Evolutionary conservation across 2,888 invertebrate species (phyloP), one percentile per base, ranked within the genome.

Genomic region (Beris morrisii): DNA sequence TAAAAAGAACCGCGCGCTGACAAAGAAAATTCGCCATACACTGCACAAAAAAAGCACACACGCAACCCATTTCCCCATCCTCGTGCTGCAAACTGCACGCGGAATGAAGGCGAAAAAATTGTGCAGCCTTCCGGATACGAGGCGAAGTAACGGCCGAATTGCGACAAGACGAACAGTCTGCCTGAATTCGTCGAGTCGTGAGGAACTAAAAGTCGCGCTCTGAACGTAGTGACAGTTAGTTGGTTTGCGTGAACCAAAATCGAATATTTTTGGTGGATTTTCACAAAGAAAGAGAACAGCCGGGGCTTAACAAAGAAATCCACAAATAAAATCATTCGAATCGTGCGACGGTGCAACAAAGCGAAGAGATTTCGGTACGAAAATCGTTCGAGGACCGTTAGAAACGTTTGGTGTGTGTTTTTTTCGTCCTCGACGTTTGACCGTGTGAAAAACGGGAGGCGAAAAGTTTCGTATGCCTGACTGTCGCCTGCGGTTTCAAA

Each of bases 151-250:
- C 58, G 46, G 58, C 58, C 32, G n/a, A 12, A 58, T 30, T 55
- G 13, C 15, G 30, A 30, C 12, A 12, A 30, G 31, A 28, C 46
- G 44, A 57, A 22, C 22, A 22, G 22, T 22, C 22, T 22, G 22
- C 22, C 3, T 22, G 22, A 22, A 22, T 22, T 22, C 22, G 22
- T 22, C 22, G 22, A 22, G 22, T 22, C 22, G 22, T 22, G 22
- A 22, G 22, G 22, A 22, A 69, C 71, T 58, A 43, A 59, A 48
- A 59, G 48, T 50, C 59, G 59, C 50, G 59, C 46, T 59, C 46
- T 30, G 58, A 15, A 56, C 22, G 22, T 22, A 22, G 22, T 22
- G 22, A 22, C 22, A 22, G 22, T 22, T 22, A 22, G 2, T 22
- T 22, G 22, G 22, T 22, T 22, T 3, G 22, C 22, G 22, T 22